Base-by-base conservation (phyloP, 2,797 vertebrate genomes). In the Melopsittacus undulatus region DNA sequence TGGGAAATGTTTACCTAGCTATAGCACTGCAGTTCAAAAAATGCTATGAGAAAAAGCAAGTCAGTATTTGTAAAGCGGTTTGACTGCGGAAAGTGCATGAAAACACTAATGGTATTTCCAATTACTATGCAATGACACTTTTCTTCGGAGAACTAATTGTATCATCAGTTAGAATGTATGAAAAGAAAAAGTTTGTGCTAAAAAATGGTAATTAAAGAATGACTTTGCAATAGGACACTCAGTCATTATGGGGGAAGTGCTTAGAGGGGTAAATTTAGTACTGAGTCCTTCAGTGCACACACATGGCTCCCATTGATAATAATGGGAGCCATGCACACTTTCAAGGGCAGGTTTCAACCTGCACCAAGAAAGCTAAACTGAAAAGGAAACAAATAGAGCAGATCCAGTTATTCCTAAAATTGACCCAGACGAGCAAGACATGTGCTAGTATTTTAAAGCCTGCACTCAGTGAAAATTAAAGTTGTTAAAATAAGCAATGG, bases 371-470 rank as follows among this genome's bases (percentile, higher is more conserved):
- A 90, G n/a, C 26, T 38, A 69, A 93, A 76, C 64, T 86, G 29
- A 91, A 93, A 93, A 93, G 81, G 85, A 91, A 90, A 61, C 52
- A 85, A 88, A 90, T 73, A 64, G 12, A 76, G 30, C 32, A 87
- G 80, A 87, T 62, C 34, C 59, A 83, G 59, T 95, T 85, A 83
- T 87, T 69, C 86, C 87, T 92, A 89, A 94, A 87, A 77, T 29
- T 87, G 94, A 96, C 84, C 86, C 68, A 72, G 52, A 64, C 14
- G 5, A 91, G 64, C 43, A 49, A 0, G 3, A 86, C 94, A 95
- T 94, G 86, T 94, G 94, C 80, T 94, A 94, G 74, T 68, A 19
- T 96, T 97, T 97, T 94, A 70, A 86, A 42, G 15, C 68, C 79
- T 62, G 49, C 67, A 86, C 75, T 91, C 68, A n/a, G 83, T 87